Conservation (phyloP, 2,113 vertebrate species). For the Trogon surrucura region DNA sequence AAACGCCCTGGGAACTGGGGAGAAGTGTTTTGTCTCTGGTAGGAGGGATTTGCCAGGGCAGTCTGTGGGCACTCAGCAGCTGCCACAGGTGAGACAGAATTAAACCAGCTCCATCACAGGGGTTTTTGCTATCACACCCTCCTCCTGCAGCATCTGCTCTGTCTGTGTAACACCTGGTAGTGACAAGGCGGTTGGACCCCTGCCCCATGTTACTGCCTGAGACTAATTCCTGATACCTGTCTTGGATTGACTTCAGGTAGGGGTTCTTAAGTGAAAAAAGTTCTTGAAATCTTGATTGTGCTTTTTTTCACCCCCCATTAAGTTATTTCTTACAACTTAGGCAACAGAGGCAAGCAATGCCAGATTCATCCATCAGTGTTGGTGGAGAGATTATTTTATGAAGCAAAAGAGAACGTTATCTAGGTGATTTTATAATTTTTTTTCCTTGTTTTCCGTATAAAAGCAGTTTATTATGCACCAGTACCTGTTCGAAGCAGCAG, state of each 20-base stretch:
- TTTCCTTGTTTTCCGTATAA: not conserved
- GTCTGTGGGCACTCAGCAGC: fast-evolving
- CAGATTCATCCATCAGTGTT: fast-evolving
- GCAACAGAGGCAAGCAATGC: not conserved
- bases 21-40: not conserved
- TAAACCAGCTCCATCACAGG: not conserved
- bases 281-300: not conserved
- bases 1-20: not conserved
- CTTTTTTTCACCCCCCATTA: fast-evolving
- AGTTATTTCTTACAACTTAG: not conserved
- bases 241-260: not conserved
- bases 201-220: fast-evolving
- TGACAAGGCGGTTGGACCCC: not conserved
- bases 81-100: not conserved
- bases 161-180: not conserved
- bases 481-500: not conserved
- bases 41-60: not conserved
- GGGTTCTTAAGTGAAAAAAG: not conserved
- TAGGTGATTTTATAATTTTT: not conserved
- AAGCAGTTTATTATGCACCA: not conserved
- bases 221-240: not conserved
- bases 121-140: not conserved
- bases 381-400: too few relatives aligned
- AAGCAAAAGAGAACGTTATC: too few relatives aligned
- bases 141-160: not conserved